Percentiles rank a stretch among this genome's conserved stretches.
phyloP scores from a whole-genome alignment of 2,113 vertebrate species.

The Mus spicilegus region DNA sequence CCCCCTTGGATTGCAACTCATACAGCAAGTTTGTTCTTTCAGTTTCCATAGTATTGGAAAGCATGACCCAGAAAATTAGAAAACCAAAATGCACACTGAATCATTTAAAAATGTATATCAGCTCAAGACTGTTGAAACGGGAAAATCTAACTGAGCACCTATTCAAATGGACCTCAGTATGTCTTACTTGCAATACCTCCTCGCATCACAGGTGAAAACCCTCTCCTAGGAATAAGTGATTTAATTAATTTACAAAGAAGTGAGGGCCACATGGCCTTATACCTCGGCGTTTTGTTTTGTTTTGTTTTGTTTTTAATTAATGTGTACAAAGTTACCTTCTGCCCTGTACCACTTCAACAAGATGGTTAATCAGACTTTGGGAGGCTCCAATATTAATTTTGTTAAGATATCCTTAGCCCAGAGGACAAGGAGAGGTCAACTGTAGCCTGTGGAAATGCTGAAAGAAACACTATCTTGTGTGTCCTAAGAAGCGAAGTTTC shows the following conservation, averaged over 20 bases:
- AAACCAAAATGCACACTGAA: conserved; percentile 68
- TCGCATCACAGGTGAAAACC: conserved; percentile 27
- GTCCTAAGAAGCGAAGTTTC: conserved; percentile 39
- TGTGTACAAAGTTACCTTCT: conserved; percentile 3
- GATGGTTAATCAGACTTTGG: conserved; percentile 47
- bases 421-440: conserved; percentile 8
- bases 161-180: conserved; percentile 14
- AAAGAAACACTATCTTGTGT: conserved; percentile 6
- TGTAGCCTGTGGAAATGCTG: not conserved
- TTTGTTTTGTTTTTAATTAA: conserved; percentile 70
- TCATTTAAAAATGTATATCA: conserved; percentile 68
- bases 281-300: conserved; percentile 52
- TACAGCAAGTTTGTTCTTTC: conserved; percentile 38
- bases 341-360: conserved; percentile 54
- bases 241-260: conserved; percentile 70
- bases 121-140: conserved; percentile 16
- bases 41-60: conserved; percentile 34
- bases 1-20: not conserved
- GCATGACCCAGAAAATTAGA: conserved; percentile 72
- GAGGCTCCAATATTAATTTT: conserved; percentile 45
- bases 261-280: conserved; percentile 14
- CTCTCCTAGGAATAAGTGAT: conserved; percentile 56
- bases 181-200: conserved; percentile 47
- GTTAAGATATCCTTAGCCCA: conserved; percentile 15
- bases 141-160: conserved; percentile 72